Percentiles rank a stretch among this genome's conserved stretches.
phyloP scores from a whole-genome alignment of 2,888 invertebrate genomes.

The Caradrina kadenii region DNA sequence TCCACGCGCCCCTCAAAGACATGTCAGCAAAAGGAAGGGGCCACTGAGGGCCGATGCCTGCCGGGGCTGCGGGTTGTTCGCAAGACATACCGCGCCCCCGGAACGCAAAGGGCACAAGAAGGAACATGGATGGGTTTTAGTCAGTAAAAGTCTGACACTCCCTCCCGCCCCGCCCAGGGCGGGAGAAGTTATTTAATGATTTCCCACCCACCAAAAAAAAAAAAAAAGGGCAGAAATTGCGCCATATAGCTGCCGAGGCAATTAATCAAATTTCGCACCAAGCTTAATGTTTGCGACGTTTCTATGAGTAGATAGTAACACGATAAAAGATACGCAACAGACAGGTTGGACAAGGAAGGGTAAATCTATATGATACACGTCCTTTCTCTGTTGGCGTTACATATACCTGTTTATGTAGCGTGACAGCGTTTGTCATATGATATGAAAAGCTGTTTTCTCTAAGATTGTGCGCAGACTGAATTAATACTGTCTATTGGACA shows the following conservation, averaged over 20 bases:
- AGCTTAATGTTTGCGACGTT: slow-evolving; percentile 20
- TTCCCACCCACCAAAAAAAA: no score
- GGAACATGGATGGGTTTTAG: no score
- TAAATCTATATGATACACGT: slow-evolving; percentile 68
- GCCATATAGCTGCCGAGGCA: not conserved
- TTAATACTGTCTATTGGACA: not conserved
- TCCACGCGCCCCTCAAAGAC: no score
- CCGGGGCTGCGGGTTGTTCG: no score
- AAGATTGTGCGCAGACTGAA: not conserved
- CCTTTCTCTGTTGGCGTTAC: slow-evolving; percentile 76
- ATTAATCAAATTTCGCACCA: slow-evolving; percentile 35
- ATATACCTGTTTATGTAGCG: slow-evolving; percentile 46
- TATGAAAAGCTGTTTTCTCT: slow-evolving; percentile 23
- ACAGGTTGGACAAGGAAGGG: slow-evolving; percentile 75
- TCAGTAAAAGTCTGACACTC: no score
- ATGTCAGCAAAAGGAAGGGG: no score
- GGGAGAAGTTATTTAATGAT: no score
- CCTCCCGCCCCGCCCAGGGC: no score
- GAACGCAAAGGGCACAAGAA: no score
- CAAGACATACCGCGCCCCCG: no score
- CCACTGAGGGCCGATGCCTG: no score
- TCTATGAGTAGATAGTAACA: slow-evolving; percentile 49
- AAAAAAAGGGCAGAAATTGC: not conserved
- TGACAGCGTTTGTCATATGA: slow-evolving; percentile 56
- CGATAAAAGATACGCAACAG: slow-evolving; percentile 64